Evolutionary conservation across 2,113 vertebrate genomes (phyloP), one percentile per base, ranked within the genome.

Genomic region (Hemiscyllium ocellatum): DNA sequence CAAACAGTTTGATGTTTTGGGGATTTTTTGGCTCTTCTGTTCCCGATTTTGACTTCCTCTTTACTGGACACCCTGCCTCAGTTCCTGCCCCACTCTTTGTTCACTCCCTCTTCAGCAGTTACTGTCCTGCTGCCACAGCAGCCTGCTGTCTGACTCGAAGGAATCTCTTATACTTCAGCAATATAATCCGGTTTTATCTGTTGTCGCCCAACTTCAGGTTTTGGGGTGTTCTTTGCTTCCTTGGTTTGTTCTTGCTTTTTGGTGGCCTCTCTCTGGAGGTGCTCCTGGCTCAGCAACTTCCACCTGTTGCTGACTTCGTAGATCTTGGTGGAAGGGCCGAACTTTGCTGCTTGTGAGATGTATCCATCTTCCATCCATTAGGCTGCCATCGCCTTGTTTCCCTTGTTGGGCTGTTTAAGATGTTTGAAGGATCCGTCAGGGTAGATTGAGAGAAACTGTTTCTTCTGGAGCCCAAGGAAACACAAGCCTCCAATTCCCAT

Each of bases 61-160:
- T 98, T 68, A 97, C 98, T 0, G 97, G 98, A 95, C 98, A 98
- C 95, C 97, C 97, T 20, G 98, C 97, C 56, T 96, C 97, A 91
- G 97, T 96, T 95, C 96, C 97, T 0, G 72, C 96, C 95, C 98
- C 98, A 61, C 98, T 97, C 0, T 95, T 3, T 0, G 96, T 96
- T 69, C 98, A 96, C 96, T 98, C 98, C 86, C 98, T 98, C 97
- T 97, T 98, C 52, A 96, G 96, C 0, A 96, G 96, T 3, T 96
- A 97, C 95, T 99, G 98, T 42, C 52, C 94, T 72, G 69, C 94
- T 95, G 69, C 20, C 69, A 97, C 97, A 42, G 96, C 96, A 2
- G 98, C 98, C 96, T 99, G 98, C 97, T 99, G 98, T 26, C 98
- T 98, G 95, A 99, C 97, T 0, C n/a, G 98, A 98, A 37, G 97